phyloP scores from a whole-genome alignment of 1,140 invertebrate species.

The Drosophila varians region DNA sequence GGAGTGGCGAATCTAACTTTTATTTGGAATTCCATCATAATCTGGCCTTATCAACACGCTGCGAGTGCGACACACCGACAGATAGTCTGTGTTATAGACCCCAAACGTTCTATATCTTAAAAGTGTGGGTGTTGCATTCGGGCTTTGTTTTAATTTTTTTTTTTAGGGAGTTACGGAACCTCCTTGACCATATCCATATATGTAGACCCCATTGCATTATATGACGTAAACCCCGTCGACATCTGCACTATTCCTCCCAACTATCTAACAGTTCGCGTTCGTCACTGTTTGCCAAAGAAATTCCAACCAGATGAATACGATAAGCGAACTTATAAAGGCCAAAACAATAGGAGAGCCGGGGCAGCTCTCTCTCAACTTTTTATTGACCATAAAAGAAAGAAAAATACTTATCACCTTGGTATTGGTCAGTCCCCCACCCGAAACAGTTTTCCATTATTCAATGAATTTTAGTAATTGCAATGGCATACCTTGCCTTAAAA shows the following conservation, averaged over 20 bases:
- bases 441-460: constrained; percentile 31
- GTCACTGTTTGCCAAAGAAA: constrained; percentile 29
- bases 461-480: neutral
- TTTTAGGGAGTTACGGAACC: too few relatives aligned
- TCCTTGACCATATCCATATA: too few relatives aligned
- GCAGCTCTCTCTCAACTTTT: neutral
- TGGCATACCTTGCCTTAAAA: neutral
- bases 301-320: constrained; percentile 44
- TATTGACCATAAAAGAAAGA: too few relatives aligned
- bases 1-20: constrained; percentile 19
- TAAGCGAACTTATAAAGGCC: constrained; percentile 30
- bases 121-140: neutral
- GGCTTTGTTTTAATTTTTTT: constrained; percentile 4
- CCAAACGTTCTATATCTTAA: constrained; percentile 21
- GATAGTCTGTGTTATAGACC: constrained; percentile 39
- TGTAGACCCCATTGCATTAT: too few relatives aligned
- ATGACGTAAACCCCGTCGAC: neutral
- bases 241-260: neutral
- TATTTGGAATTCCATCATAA: constrained; percentile 45
- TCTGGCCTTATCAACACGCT: constrained; percentile 30
- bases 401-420: neutral
- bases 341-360: neutral
- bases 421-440: neutral
- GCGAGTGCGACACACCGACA: constrained; percentile 34
- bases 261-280: neutral